phyloP scores from a whole-genome alignment of 2,113 vertebrate genomes.

The Erythrolamprus reginae region DNA sequence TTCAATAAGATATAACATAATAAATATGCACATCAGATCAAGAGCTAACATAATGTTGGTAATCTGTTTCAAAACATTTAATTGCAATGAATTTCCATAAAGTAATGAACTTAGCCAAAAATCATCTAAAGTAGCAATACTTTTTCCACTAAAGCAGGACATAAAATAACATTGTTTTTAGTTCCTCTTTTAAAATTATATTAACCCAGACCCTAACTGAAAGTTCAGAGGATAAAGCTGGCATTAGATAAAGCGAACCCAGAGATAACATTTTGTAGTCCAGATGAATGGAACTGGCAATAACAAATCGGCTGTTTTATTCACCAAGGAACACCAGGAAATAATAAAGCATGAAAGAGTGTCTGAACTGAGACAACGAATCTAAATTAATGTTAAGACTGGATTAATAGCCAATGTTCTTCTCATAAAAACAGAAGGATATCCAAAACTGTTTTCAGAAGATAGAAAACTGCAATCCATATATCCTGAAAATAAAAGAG shows the following conservation, averaged over 20 bases:
- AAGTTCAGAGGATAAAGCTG: neutral
- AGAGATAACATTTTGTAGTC: neutral
- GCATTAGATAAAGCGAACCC: neutral
- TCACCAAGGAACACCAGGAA: neutral
- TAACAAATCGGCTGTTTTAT: neutral
- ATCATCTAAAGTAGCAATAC: neutral
- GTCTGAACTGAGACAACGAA: neutral
- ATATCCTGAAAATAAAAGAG: neutral
- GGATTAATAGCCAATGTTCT: neutral
- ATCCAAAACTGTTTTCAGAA: neutral
- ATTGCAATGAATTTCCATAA: neutral
- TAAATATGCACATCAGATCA: neutral
- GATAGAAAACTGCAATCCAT: neutral
- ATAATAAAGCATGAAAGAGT: neutral
- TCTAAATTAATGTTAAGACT: neutral
- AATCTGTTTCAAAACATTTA: neutral
- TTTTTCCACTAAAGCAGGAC: neutral
- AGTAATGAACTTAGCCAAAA: neutral
- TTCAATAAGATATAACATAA: neutral
- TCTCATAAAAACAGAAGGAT: neutral
- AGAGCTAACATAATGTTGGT: neutral
- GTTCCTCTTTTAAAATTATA: neutral
- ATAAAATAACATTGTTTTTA: neutral
- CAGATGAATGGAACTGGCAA: neutral
- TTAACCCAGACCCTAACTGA: neutral